A percentile compares a stretch with the other conserved stretches of the same genome.
phyloP scores from a whole-genome alignment of 2,797 vertebrate species.

The Poecilia velifera region DNA sequence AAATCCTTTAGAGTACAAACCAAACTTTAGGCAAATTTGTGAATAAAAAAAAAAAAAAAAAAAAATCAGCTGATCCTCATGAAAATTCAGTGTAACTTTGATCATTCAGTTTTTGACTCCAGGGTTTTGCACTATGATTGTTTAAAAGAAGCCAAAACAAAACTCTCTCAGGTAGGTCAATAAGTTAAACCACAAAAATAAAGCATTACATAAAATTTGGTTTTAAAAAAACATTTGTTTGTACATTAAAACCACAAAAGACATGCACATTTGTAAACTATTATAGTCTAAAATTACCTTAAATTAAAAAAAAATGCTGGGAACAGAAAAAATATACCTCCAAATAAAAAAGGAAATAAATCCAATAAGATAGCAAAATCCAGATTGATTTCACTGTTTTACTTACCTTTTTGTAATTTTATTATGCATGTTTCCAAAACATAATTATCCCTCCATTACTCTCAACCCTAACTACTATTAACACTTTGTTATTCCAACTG shows the following conservation, averaged over 20 bases:
- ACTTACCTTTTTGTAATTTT: neutral
- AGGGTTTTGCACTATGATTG: neutral
- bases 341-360: neutral
- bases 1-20: constrained; percentile 13
- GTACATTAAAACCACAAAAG: neutral
- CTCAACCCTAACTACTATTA: neutral
- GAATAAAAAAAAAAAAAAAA: neutral
- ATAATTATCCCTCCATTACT: neutral
- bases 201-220: neutral
- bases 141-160: neutral
- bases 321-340: neutral
- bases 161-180: neutral
- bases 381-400: neutral
- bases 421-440: neutral
- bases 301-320: neutral
- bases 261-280: neutral
- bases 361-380: neutral
- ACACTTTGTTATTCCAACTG: neutral
- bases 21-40: neutral
- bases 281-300: neutral
- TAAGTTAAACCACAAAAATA: neutral
- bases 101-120: neutral
- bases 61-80: no score
- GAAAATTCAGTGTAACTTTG: no score
- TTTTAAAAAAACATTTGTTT: neutral